Percentiles rank a stretch among this genome's conserved stretches.
phyloP scores from a whole-genome alignment of 2,113 vertebrate species.

The Lagopus muta region DNA sequence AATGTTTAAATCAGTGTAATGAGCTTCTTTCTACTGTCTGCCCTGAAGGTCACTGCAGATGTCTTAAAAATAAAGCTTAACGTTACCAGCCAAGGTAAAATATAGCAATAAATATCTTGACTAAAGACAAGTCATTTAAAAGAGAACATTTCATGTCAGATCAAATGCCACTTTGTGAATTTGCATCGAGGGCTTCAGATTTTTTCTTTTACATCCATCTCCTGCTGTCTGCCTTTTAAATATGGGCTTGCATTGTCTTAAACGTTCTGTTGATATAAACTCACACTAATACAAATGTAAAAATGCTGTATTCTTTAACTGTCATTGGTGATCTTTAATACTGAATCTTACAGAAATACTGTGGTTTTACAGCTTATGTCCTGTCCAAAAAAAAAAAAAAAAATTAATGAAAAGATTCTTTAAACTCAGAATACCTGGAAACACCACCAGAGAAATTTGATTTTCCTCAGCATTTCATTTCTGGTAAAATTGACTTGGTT shows the following conservation, averaged over 20 bases:
- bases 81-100: not conserved
- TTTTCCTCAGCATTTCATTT: conserved; percentile 61
- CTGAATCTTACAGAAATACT: conserved; percentile 42
- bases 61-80: not conserved
- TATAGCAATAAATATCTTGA: not conserved
- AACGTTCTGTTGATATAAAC: not conserved
- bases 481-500: conserved; percentile 60
- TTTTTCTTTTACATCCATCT: not conserved
- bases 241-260: not conserved
- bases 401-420: conserved; percentile 53
- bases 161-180: not conserved
- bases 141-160: not conserved
- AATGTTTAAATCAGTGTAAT: not conserved
- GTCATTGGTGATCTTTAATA: conserved; percentile 41
- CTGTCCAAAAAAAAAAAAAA: conserved; percentile 9
- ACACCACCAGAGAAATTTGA: conserved; percentile 37
- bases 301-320: conserved; percentile 9
- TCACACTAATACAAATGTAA: not conserved
- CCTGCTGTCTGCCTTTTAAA: not conserved
- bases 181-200: not conserved
- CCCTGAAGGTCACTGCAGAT: not conserved
- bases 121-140: not conserved
- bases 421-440: conserved; percentile 35
- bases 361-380: conserved; percentile 44
- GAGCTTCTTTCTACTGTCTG: not conserved